A percentile compares a stretch with the other conserved stretches of the same genome.
phyloP scores from a whole-genome alignment of 2,888 invertebrate genomes.

The Embidobia sp. region DNA sequence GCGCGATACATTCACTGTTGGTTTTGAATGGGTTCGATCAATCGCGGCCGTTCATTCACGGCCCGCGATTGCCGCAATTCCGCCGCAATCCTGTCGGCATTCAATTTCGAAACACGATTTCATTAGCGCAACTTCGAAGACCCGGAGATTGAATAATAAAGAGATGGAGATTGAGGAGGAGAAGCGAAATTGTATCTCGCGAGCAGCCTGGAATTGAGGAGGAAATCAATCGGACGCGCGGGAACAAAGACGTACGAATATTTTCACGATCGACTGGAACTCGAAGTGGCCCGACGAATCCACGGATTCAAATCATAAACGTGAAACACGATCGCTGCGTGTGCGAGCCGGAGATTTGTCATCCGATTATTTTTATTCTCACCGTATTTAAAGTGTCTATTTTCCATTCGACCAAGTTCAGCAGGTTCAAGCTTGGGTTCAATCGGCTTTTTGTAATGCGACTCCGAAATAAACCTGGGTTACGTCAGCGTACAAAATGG shows the following conservation, averaged over 20 bases:
- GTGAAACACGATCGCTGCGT: slow-evolving; percentile 33
- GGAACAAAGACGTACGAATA: slow-evolving; percentile 20
- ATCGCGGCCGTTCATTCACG: slow-evolving; percentile 32
- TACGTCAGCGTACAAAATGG: no score
- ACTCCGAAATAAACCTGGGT: not conserved
- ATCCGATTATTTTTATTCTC: slow-evolving; percentile 48
- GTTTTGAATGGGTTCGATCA: slow-evolving; percentile 36
- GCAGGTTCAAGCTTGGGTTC: slow-evolving; percentile 20
- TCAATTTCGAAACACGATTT: no score
- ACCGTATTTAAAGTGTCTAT: slow-evolving; percentile 37
- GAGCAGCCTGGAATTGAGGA: no score
- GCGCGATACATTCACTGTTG: slow-evolving; percentile 29
- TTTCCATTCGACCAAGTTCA: slow-evolving; percentile 18
- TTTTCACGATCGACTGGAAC: slow-evolving; percentile 30
- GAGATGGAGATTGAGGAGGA: no score
- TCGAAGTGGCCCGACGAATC: slow-evolving; percentile 9
- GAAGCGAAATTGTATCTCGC: no score
- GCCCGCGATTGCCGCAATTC: no score
- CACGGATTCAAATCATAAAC: slow-evolving; percentile 40
- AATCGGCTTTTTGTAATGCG: slow-evolving; percentile 4
- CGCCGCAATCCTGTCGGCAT: no score
- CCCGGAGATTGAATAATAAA: no score
- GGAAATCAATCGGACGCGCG: no score
- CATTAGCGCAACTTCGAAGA: no score
- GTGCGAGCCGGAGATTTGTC: slow-evolving; percentile 31